These are phyloP conservation scores for Cyrtorhinus lividipennis DNA, from an alignment of 1,140 invertebrate genomes.

Conservation along the genomic window DNA sequence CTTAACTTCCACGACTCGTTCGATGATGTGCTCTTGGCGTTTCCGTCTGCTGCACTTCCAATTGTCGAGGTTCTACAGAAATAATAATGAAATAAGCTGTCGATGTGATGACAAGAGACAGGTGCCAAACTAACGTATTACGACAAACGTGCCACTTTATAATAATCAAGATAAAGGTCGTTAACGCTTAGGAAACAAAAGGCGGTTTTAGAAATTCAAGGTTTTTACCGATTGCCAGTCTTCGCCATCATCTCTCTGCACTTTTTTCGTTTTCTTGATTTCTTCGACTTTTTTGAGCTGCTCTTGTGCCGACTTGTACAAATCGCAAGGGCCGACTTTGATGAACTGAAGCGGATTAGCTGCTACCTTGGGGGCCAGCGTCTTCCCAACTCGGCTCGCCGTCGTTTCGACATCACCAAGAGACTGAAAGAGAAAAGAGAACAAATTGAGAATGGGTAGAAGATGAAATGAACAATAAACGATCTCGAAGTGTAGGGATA, in stretches of 20 bases:
- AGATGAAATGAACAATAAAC: too few relatives aligned
- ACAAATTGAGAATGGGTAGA: not conserved
- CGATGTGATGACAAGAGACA: not conserved
- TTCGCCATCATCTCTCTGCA: slow-evolving; percentile 61
- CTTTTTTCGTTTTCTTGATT: slow-evolving; percentile 61
- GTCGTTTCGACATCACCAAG: slow-evolving; percentile 4
- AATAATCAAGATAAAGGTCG: too few relatives aligned
- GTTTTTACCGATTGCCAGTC: slow-evolving; percentile 89
- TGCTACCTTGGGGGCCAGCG: slow-evolving; percentile 55
- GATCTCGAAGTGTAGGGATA: not conserved
- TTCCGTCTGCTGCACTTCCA: slow-evolving; percentile 85
- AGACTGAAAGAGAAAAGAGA: slow-evolving; percentile 10
- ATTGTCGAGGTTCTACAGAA: slow-evolving; percentile 70
- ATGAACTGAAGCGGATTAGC: slow-evolving; percentile 79
- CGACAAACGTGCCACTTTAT: too few relatives aligned
- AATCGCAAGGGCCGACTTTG: slow-evolving; percentile 66
- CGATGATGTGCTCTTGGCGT: slow-evolving; percentile 75
- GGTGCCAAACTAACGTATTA: not conserved
- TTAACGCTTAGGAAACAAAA: too few relatives aligned
- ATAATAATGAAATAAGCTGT: slow-evolving; percentile 7
- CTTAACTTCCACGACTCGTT: slow-evolving; percentile 75
- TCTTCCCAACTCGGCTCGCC: slow-evolving; percentile 18
- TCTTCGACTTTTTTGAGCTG: slow-evolving; percentile 73
- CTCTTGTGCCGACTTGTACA: slow-evolving; percentile 68
- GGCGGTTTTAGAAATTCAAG: too few relatives aligned